A percentile compares a stretch with the other conserved stretches of the same genome.
phyloP scores from a whole-genome alignment of 2,113 vertebrate genomes.

The Lophura nycthemera region DNA sequence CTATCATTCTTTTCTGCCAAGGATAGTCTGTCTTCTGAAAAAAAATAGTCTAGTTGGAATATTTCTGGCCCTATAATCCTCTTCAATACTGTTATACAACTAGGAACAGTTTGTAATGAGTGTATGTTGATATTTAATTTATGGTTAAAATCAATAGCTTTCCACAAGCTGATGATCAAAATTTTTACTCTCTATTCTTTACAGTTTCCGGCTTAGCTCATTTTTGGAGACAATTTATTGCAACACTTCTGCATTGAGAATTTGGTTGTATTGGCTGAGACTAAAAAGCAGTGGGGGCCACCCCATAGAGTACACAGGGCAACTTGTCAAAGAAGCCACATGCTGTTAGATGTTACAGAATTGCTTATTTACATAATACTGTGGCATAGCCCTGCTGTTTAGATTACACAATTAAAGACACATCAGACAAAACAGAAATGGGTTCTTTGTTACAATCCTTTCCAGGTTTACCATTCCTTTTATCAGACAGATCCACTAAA shows the following conservation, averaged over 20 bases:
- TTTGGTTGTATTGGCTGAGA: not conserved
- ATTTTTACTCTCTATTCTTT: not conserved
- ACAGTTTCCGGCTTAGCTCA: not conserved
- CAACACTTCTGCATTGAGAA: accelerated
- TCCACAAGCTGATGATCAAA: not conserved
- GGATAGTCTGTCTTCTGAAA: slow-evolving; percentile 10
- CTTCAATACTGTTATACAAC: slow-evolving; percentile 64
- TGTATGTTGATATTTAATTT: not conserved
- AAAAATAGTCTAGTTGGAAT: slow-evolving; percentile 62
- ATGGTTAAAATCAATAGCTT: not conserved
- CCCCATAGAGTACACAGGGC: not conserved
- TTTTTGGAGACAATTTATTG: not conserved
- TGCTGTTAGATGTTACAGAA: not conserved
- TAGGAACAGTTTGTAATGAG: slow-evolving; percentile 53
- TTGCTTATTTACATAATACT: not conserved
- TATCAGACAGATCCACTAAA: slow-evolving; percentile 37
- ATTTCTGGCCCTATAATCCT: slow-evolving; percentile 55
- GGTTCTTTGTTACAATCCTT: not conserved
- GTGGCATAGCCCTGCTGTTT: not conserved
- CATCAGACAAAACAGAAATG: not conserved
- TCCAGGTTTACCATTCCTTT: not conserved
- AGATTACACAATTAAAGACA: not conserved
- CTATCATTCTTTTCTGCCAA: not conserved
- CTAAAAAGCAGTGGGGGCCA: not conserved
- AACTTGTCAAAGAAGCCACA: not conserved